phyloP scores from a whole-genome alignment of 2,113 vertebrate species.

The Mohoua ochrocephala region DNA sequence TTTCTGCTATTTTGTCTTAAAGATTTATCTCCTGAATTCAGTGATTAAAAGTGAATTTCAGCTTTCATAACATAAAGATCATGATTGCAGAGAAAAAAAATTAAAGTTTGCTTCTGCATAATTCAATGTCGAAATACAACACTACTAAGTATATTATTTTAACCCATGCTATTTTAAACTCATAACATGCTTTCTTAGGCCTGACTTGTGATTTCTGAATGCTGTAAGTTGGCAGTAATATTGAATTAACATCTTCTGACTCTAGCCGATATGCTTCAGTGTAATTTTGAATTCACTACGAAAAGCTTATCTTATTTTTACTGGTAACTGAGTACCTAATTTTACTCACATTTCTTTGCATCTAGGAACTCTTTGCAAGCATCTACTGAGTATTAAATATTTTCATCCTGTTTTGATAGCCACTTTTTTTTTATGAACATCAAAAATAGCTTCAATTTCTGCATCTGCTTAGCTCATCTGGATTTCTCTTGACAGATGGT shows the following conservation, averaged over 20 bases:
- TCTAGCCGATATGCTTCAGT: not conserved
- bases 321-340: not conserved
- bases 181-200: not conserved
- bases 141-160: not conserved
- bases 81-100: not conserved
- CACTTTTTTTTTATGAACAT: slow-evolving; percentile 56
- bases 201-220: not conserved
- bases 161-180: not conserved
- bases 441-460: slow-evolving; percentile 60
- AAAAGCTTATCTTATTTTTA: not conserved
- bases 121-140: not conserved
- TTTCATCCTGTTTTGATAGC: slow-evolving; percentile 49
- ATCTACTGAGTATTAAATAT: slow-evolving; percentile 20
- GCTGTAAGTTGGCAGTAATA: not conserved
- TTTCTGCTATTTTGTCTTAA: not conserved
- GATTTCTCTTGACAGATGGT: slow-evolving; percentile 68
- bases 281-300: not conserved
- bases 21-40: not conserved
- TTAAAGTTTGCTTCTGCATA: not conserved
- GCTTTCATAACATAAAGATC: not conserved
- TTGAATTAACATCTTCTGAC: not conserved
- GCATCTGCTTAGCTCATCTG: slow-evolving; percentile 70
- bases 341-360: not conserved
- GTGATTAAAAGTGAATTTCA: not conserved
- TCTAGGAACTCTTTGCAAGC: not conserved